A percentile compares a stretch with the other conserved stretches of the same genome.
Conservation (phyloP, 2,797 vertebrate species). For the Hoplostethus mediterraneus region DNA sequence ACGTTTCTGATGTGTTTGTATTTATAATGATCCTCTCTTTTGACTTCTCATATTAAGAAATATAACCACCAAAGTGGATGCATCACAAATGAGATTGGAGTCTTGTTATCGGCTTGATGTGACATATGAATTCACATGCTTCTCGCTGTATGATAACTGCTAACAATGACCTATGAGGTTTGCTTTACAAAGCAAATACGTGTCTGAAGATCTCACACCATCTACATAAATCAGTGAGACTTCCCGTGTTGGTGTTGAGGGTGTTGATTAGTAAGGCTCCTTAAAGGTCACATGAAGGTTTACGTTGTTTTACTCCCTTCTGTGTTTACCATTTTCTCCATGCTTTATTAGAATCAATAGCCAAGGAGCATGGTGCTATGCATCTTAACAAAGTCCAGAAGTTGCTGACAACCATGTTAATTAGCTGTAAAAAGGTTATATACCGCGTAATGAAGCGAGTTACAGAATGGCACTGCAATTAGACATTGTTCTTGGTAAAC, state of each 20-base stretch:
- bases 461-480: slow-evolving; percentile 44
- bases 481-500: slow-evolving; percentile 57
- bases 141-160: slow-evolving; percentile 12
- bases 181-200: not conserved
- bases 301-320: slow-evolving; percentile 19
- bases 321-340: slow-evolving; percentile 15
- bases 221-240: not conserved
- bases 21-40: not conserved
- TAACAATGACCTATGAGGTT: slow-evolving; percentile 22
- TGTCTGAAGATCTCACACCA: not conserved
- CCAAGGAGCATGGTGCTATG: slow-evolving; percentile 17
- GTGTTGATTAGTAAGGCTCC: slow-evolving; percentile 27
- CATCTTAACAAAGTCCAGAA: slow-evolving; percentile 56
- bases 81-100: not conserved
- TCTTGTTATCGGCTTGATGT: slow-evolving; percentile 4
- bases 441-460: slow-evolving; percentile 65
- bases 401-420: slow-evolving; percentile 74
- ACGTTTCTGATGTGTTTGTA: not conserved
- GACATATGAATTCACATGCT: not conserved
- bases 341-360: slow-evolving; percentile 41
- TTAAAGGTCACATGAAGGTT: slow-evolving; percentile 34
- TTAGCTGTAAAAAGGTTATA: slow-evolving; percentile 77
- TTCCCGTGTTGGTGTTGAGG: slow-evolving; percentile 17
- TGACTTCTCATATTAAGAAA: slow-evolving; percentile 8
- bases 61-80: not conserved